phyloP scores from a whole-genome alignment of 2,888 invertebrate genomes.

The Agonopterix alstromeriana region DNA sequence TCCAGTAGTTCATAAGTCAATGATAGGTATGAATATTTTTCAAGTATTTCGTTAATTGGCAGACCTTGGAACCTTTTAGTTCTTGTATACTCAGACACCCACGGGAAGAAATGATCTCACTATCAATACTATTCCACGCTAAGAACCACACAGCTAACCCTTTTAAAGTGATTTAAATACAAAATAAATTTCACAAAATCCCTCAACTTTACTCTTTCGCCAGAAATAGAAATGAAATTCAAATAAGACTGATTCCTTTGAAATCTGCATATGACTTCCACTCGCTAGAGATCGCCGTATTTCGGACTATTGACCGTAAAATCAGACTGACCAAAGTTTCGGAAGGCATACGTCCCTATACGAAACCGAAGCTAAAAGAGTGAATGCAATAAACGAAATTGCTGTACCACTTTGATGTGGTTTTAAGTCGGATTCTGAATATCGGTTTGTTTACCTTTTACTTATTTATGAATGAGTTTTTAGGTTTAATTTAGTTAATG shows the following conservation, averaged over 20 bases:
- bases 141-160: too few relatives aligned
- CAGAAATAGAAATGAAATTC: neutral
- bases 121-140: too few relatives aligned
- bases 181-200: too few relatives aligned
- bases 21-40: too few relatives aligned
- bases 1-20: too few relatives aligned
- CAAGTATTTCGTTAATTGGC: too few relatives aligned
- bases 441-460: neutral
- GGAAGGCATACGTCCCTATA: slow-evolving; percentile 2
- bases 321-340: slow-evolving; percentile 8
- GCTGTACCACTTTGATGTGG: slow-evolving; percentile 5
- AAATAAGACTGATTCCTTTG: neutral
- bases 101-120: too few relatives aligned
- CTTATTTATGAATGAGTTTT: neutral
- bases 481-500: too few relatives aligned
- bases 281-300: neutral
- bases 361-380: slow-evolving; percentile 1
- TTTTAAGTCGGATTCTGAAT: neutral
- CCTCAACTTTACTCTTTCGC: too few relatives aligned
- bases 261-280: neutral
- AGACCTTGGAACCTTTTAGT: too few relatives aligned
- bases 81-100: too few relatives aligned
- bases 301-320: slow-evolving; percentile 17
- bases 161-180: too few relatives aligned
- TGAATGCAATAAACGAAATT: slow-evolving; percentile 6